Evolutionary conservation across 2,888 invertebrate species (phyloP), one percentile per base, ranked within the genome.

Genomic region (Drosophila austrosaltans): DNA sequence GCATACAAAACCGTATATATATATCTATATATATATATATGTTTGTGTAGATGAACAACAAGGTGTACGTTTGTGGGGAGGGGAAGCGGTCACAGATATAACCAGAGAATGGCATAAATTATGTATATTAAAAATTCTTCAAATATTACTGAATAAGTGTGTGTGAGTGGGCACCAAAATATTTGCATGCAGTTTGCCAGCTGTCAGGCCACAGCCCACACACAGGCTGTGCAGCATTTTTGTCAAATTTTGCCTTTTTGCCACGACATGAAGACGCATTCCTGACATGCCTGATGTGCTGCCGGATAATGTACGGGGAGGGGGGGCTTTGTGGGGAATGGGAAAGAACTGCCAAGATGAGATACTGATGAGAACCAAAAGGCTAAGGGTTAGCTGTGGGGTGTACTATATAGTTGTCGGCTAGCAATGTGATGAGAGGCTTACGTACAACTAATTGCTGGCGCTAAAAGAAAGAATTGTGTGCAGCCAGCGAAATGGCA

Each of bases 101-200:
- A 1, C 16, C 44, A 44, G 2, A 16, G 48, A 48, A 48, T 25
- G 48, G 84, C 68, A 78, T 86, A 84, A 84, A 89, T 88, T 88
- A 74, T 81, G 81, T 83, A 86, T 86, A 86, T 86, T 89, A 89
- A 86, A 86, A 86, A 86, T 86, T 89, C 89, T 86, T 77, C 32
- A 80, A 88, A 89, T 89, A 77, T 78, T 74, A 42, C 53, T 53
- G 67, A 42, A 57, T 60, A 16, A 72, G 64, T 30, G 63, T 60
- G 64, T 30, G 63, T 60, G 63, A 75, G 64, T 32, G 63, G 59
- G 64, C 75, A 69, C 78, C 68, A 72, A 87, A 84, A 84, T 89
- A 84, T 84, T 84, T 84, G 82, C 83, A 89, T 89, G 82, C 87
- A 87, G 71, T 73, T 81, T 71, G 73, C 72, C 81, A 77, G 70